Percentiles rank a stretch among this genome's conserved stretches.
phyloP scores from a whole-genome alignment of 2,113 vertebrate genomes.

The Scopus umbretta region DNA sequence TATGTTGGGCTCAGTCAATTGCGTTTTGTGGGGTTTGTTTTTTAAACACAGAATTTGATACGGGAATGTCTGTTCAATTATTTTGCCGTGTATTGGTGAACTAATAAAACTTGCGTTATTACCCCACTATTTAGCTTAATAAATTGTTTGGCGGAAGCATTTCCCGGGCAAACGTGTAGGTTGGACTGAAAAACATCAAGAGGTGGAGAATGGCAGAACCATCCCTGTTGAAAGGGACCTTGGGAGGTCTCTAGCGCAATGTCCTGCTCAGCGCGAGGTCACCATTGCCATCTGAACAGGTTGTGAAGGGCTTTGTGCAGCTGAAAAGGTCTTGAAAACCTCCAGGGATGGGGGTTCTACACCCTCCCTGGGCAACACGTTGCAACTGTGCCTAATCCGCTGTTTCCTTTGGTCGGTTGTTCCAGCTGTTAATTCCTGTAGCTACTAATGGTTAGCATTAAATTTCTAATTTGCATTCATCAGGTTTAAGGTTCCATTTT shows the following conservation, averaged over 20 bases:
- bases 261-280: not conserved
- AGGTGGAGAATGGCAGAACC: not conserved
- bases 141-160: not conserved
- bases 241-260: not conserved
- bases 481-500: not conserved
- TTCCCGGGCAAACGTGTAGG: not conserved
- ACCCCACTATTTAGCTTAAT: not conserved
- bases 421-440: not conserved
- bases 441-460: not conserved
- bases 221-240: not conserved
- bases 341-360: not conserved
- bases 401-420: rapidly evolving
- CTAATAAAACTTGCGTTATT: rapidly evolving
- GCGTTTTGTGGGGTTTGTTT: not conserved
- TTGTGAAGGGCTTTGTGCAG: not conserved
- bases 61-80: rapidly evolving
- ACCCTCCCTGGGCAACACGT: rapidly evolving
- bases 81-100: rapidly evolving
- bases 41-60: not conserved
- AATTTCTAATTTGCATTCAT: not conserved
- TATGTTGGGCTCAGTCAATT: not conserved
- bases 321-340: not conserved
- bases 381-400: not conserved
- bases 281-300: not conserved
- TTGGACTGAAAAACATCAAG: not conserved